These are phyloP conservation scores for Spilogale gracilis DNA, from an alignment of 2,113 vertebrate species.

Conservation along the genomic window DNA sequence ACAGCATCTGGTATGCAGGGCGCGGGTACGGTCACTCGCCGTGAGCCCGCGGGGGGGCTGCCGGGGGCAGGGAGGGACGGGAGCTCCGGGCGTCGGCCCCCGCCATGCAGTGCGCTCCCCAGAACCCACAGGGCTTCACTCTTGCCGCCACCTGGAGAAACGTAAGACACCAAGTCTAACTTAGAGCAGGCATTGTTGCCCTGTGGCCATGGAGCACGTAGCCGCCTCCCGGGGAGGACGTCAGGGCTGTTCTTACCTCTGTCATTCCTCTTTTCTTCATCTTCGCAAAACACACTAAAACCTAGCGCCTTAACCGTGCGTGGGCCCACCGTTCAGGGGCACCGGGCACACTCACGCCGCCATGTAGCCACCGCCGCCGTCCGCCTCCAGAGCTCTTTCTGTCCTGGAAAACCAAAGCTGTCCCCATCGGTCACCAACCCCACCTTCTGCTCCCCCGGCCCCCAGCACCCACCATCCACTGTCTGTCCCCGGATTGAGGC, in stretches of 20 bases:
- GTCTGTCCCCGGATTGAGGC: no score
- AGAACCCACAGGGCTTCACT: background rate
- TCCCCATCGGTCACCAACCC: background rate
- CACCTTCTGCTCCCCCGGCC: no score
- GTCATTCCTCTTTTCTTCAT: background rate
- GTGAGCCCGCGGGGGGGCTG: fast-evolving
- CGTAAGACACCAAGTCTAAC: background rate
- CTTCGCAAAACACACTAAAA: background rate
- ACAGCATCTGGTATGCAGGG: slow-evolving; percentile 95
- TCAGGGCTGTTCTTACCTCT: background rate
- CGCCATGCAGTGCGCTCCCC: background rate
- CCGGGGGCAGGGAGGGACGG: fast-evolving
- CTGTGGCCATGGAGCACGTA: no score
- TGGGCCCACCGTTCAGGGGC: fast-evolving
- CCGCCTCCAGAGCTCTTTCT: background rate
- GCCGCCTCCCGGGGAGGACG: fast-evolving
- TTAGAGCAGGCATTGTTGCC: fast-evolving
- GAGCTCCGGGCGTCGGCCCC: background rate
- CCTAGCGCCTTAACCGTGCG: fast-evolving
- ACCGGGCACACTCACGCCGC: fast-evolving
- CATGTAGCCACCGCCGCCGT: fast-evolving
- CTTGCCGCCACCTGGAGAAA: background rate
- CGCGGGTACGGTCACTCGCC: fast-evolving
- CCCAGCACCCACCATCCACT: fast-evolving
- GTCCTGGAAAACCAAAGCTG: background rate